phyloP scores from a whole-genome alignment of 2,797 vertebrate genomes.

The Enteromius viviparus region DNA sequence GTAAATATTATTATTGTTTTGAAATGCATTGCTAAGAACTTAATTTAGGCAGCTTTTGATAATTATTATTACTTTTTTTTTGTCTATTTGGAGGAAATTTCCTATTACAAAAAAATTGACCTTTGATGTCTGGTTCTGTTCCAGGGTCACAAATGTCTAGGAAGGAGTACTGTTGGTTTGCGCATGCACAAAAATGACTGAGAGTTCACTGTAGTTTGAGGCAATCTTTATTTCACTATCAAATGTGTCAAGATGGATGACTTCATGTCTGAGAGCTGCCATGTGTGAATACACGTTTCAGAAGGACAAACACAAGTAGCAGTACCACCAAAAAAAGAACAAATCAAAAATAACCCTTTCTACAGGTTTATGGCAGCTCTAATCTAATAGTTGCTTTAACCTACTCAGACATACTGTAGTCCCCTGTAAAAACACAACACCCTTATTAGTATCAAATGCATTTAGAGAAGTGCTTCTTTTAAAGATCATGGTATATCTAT shows the following conservation, averaged over 20 bases:
- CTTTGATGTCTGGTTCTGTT: too few species aligned
- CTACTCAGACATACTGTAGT: neutral
- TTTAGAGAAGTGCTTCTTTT: neutral
- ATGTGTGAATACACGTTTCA: neutral
- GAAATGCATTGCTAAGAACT: too few species aligned
- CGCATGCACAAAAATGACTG: neutral
- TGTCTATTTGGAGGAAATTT: too few species aligned
- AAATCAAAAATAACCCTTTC: neutral
- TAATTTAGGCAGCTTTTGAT: too few species aligned
- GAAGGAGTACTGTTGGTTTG: neutral
- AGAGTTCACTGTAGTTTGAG: neutral
- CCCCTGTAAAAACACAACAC: neutral
- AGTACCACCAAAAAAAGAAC: neutral
- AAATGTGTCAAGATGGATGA: neutral
- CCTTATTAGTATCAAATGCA: neutral
- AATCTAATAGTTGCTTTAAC: neutral
- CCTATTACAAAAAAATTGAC: too few species aligned
- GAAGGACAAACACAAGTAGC: neutral
- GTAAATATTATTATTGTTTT: too few species aligned
- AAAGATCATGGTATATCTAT: neutral
- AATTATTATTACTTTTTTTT: too few species aligned
- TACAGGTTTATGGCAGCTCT: neutral
- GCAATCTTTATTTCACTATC: conserved; percentile 14
- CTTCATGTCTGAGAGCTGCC: conserved; percentile 33
- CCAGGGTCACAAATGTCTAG: neutral